Evolutionary conservation across 2,113 vertebrate species (phyloP), one percentile per base, ranked within the genome.

Genomic region (Ondatra zibethicus): DNA sequence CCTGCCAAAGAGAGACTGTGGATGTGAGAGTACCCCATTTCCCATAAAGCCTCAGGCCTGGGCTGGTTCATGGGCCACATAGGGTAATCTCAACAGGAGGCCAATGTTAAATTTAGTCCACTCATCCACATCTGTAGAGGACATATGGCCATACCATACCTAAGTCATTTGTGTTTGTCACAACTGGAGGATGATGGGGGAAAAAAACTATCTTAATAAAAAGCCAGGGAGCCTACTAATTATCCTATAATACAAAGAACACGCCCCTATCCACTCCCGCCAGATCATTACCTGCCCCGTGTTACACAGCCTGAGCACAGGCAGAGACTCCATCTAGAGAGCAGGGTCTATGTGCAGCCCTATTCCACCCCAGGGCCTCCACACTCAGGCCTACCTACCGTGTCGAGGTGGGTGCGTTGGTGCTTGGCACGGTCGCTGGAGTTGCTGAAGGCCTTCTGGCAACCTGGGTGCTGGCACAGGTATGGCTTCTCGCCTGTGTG

Each of bases 361-460:
- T 52, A 1, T 50, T 23, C n/a, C 17, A 58, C 50, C 47, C 47
- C 11, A 0, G 0, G 45, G 39, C 61, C 85, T 58, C 66, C 1
- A 12, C 52, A 11, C 21, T 3, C 25, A 0, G 85, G 97, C 99
- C 99, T 98, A 99, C 99, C 99, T 99, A 99, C 99, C 96, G 99
- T 99, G 98, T 99, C 99, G 85, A 99, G 99, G 99, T 99, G 99
- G 88, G 99, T 99, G 97, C 99, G 99, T 98, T 99, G 99, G 97
- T 99, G 99, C 98, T 99, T 99, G 89, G 99, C 99, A 5, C 99
- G 99, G 98, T 99, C 99, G 0, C 99, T 99, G 98, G 99, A 99
- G 99, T 99, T 99, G 98, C 99, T 99, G 99, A 99, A 99, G 97
- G 99, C 99, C 98, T 99, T 99, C 99, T 99, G 99, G 98, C 99